phyloP scores from a whole-genome alignment of 1,140 invertebrate species.

The Pentalonia nigronervosa region DNA sequence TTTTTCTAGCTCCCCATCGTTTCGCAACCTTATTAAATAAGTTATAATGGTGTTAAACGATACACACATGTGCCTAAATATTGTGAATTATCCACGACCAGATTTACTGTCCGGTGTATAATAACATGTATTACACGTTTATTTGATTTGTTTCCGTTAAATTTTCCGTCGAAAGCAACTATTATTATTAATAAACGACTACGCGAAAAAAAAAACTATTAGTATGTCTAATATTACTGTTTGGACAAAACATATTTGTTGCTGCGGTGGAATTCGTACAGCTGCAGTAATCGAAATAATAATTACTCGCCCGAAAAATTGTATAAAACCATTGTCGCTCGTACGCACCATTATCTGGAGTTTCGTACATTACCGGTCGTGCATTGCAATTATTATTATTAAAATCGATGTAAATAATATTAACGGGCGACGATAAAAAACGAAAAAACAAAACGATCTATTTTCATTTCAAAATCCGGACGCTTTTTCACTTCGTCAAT shows the following conservation, averaged over 20 bases:
- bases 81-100: neutral
- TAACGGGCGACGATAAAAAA: neutral
- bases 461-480: neutral
- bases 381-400: neutral
- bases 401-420: neutral
- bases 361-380: neutral
- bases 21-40: neutral
- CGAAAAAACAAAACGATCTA: too few relatives aligned
- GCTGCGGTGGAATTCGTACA: neutral
- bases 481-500: too few relatives aligned
- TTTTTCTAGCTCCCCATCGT: neutral
- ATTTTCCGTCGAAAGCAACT: neutral
- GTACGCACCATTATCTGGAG: neutral
- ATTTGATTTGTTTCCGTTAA: neutral
- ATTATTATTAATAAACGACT: neutral
- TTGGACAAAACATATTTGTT: neutral
- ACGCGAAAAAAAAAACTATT: neutral
- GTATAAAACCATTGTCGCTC: neutral
- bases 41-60: neutral
- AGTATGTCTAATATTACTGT: neutral
- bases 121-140: neutral
- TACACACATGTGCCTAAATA: neutral
- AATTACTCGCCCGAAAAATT: neutral
- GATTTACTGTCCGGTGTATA: neutral
- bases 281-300: neutral